phyloP scores from a whole-genome alignment of 2,113 vertebrate species.

The Pachypanchax playfairii region DNA sequence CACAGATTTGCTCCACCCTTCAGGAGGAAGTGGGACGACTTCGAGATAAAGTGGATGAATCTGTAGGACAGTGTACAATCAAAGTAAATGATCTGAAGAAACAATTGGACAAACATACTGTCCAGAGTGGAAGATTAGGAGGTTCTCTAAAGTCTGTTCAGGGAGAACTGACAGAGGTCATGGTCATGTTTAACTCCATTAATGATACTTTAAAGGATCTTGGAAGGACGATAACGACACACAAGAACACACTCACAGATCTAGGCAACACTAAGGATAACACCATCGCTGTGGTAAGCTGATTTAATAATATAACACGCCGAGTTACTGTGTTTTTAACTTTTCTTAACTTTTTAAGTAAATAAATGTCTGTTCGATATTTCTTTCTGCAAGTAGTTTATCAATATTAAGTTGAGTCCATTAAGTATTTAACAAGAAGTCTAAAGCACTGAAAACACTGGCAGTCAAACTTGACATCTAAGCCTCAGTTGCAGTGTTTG shows the following conservation, averaged over 20 bases:
- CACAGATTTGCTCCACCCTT: conserved; percentile 82
- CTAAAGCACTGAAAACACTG: too few relatives aligned
- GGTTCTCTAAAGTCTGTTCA: conserved; percentile 84
- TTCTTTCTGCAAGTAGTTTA: too few relatives aligned
- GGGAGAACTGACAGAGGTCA: conserved; percentile 81
- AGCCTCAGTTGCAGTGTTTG: too few relatives aligned
- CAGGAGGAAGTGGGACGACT: conserved; percentile 84
- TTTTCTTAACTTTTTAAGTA: too few relatives aligned
- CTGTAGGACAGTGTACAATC: conserved; percentile 57
- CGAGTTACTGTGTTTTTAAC: too few relatives aligned
- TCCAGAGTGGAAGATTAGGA: conserved; percentile 75
- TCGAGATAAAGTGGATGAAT: conserved; percentile 82
- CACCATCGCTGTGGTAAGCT: conserved; percentile 80
- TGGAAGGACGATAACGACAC: conserved; percentile 81
- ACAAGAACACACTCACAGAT: conserved; percentile 79
- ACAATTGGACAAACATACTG: conserved; percentile 82
- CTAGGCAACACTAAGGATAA: conserved; percentile 79
- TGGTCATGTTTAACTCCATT: conserved; percentile 81
- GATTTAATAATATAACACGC: too few relatives aligned
- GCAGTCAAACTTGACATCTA: too few relatives aligned
- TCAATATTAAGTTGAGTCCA: too few relatives aligned
- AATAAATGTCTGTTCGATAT: too few relatives aligned
- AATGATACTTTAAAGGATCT: conserved; percentile 86
- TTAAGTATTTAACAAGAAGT: too few relatives aligned
- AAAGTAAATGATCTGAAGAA: conserved; percentile 69